Conservation (phyloP, 2,113 vertebrate species). For the Damaliscus lunatus region DNA sequence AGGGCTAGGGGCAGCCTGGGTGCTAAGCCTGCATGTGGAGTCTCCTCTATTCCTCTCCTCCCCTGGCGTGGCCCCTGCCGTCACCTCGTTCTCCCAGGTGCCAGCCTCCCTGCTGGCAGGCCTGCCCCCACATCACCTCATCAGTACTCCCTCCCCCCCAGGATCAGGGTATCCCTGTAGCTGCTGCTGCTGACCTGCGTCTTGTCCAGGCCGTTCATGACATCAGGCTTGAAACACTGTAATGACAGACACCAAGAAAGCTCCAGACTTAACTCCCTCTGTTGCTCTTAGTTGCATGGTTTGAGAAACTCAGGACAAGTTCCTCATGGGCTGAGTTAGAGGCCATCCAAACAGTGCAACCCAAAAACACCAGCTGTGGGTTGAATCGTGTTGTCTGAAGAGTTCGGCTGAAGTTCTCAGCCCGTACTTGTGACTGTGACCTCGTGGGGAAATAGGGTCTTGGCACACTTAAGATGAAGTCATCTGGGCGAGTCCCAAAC, state of each 20-base stretch:
- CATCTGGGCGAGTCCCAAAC: not conserved
- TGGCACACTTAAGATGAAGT: not conserved
- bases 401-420: not conserved
- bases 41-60: no score
- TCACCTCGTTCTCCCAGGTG: rapidly evolving
- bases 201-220: rapidly evolving
- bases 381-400: rapidly evolving
- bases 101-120: rapidly evolving
- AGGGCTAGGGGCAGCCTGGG: rapidly evolving
- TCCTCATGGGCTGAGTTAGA: not conserved
- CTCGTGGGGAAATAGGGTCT: not conserved
- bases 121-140: not conserved
- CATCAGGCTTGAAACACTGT: rapidly evolving
- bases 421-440: rapidly evolving
- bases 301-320: not conserved
- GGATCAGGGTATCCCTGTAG: rapidly evolving
- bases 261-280: not conserved
- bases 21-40: rapidly evolving
- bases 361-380: no score
- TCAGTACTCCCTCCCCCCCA: rapidly evolving
- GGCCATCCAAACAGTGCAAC: no score
- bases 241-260: rapidly evolving
- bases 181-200: not conserved
- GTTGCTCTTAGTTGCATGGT: not conserved
- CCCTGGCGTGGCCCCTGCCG: rapidly evolving